Base-by-base conservation (phyloP, 2,113 vertebrate species). In the Chamaea fasciata region DNA sequence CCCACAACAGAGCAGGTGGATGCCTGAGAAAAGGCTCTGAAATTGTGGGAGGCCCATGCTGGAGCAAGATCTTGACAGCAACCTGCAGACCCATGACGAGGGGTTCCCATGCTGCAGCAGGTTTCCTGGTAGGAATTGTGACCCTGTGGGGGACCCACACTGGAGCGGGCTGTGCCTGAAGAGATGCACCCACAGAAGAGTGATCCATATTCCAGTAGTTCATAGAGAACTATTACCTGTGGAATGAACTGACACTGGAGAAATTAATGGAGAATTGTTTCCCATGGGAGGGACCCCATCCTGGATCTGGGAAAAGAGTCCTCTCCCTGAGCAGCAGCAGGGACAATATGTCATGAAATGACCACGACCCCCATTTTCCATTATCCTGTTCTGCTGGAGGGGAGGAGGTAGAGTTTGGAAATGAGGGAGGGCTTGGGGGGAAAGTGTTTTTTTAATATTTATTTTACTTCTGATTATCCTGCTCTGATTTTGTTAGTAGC, bases 1-100 rank as follows among this genome's bases (percentile, higher is more conserved):
- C 59, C 15, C 19, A 28, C 0, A 2, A 0, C 3, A 8, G 15
- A 31, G 18, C 5, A 52, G 33, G 37, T 7, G 16, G 26, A 26
- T 62, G 16, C 8, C 56, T 68, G 33, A 52, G 31, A 68, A 24
- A 14, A 21, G 11, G 6, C 35, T 75, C 12, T 41, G 30, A 59
- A n/a, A 7, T 15, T 0, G 0, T 13, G 4, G 24, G 5, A 49
- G 24, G 2, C 13, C 17, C 2, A 3, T 31, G 44, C 17, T 52
- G 6, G 21, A 44, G 4, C 11, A 52, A 7, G 5, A 1, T 68
- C 46, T 27, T 68, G 53, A 21, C 37, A 50, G 21, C 0, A 5
- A 59, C 11, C 21, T 10, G 31, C 11, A 59, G 63, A 68, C 10
- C 22, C 14, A 44, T 10, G 37, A 14, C 33, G 46, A 44, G 14